Evolutionary conservation across 2,888 invertebrate species (phyloP), one percentile per base, ranked within the genome.

Genomic region (Lamproptera curius): DNA sequence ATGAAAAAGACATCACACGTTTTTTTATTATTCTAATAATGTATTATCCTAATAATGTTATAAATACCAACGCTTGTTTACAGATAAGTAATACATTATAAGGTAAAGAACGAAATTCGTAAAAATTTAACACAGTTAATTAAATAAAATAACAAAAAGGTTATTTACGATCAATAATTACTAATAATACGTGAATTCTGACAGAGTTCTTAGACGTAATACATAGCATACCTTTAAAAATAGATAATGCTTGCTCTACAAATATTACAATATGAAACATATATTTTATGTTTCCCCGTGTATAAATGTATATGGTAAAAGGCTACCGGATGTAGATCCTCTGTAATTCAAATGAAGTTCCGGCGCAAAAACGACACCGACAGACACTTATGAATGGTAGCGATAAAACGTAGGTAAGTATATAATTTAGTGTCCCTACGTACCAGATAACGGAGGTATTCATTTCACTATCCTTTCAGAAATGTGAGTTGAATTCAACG

Each of bases 271-370:
- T n/a, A 10, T 28, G 2, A 6, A n/a, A n/a, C 28, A 28, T 28
- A 28, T 28, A 28, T n/a, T 28, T n/a, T 28, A 10, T 28, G n/a
- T 28, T 10, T 2, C 28, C n/a, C 3, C 20, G 6, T 20, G 20
- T 20, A 20, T 20, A 6, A 5, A 28, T 5, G 10, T 28, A 28
- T 8, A 6, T 23, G n/a, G 33, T 15, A n/a, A 34, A 4, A 10
- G 39, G 31, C 41, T 31, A 28, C 26, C 36, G 31, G 35, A 46
- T 40, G 41, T 46, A 34, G 20, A 36, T 13, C 31, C 41, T 41
- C 28, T 31, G 41, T 46, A 31, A 46, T 41, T 46, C 46, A 46
- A 41, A 41, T 17, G 41, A 37, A 46, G 17, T 41, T 46, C 46
- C 46, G 46, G 41, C 36, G 36, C 36, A 46, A 35, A 41, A 46